These are phyloP conservation scores for Collichthys lucidus DNA, from an alignment of 2,113 vertebrate species.

Conservation along the genomic window DNA sequence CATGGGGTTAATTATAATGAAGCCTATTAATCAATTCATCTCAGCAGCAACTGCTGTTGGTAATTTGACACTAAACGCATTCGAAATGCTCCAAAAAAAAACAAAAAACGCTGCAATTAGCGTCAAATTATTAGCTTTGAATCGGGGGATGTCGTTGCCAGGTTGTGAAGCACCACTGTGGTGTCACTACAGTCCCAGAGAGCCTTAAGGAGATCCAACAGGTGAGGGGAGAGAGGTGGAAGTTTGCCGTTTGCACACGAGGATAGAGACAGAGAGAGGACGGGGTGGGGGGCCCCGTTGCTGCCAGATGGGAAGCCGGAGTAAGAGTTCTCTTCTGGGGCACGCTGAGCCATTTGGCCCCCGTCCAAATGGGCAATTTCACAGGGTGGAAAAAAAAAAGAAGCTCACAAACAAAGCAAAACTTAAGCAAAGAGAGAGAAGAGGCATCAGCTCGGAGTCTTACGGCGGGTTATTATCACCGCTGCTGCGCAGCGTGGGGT, in stretches of 20 bases:
- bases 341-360: conserved; percentile 67
- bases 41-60: conserved; percentile 50
- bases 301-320: conserved; percentile 74
- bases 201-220: conserved; percentile 61
- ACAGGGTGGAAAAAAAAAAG: conserved; percentile 8
- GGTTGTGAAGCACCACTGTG: conserved; percentile 16
- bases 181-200: conserved; percentile 18
- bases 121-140: conserved; percentile 53
- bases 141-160: conserved; percentile 42
- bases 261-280: not conserved
- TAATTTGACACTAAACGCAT: conserved; percentile 68
- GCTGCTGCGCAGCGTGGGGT: conserved; percentile 47
- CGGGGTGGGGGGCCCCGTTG: not conserved
- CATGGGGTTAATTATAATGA: conserved; percentile 69
- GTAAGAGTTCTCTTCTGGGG: conserved; percentile 60
- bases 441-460: conserved; percentile 35
- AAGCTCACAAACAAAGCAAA: conserved; percentile 49
- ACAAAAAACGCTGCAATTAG: conserved; percentile 63
- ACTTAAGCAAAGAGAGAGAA: conserved; percentile 31
- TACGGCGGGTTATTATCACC: conserved; percentile 41
- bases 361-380: conserved; percentile 68
- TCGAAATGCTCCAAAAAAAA: conserved; percentile 36
- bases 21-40: conserved; percentile 68
- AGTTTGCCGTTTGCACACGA: conserved; percentile 50
- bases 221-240: conserved; percentile 30